Conservation (phyloP, 2,888 invertebrate species). For the Rhimphoctona megacephalus region DNA sequence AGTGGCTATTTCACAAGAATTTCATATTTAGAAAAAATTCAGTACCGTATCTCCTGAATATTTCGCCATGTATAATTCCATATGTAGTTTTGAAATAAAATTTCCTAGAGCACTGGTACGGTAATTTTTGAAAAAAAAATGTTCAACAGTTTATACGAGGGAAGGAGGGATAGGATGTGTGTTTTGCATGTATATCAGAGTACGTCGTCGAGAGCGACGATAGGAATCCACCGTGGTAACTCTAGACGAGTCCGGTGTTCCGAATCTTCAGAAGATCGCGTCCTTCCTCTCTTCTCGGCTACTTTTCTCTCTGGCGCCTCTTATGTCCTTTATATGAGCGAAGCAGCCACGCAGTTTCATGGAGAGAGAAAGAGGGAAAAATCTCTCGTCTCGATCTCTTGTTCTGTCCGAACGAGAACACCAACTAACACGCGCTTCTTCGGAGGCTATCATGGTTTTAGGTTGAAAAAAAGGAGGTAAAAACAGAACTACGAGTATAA, state of each 20-base stretch:
- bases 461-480: conserved; percentile 64
- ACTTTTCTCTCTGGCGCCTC: conserved; percentile 79
- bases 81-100: background rate
- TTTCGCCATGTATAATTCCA: background rate
- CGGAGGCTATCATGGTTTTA: conserved; percentile 56
- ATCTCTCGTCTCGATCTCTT: conserved; percentile 80
- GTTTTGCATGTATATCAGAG: conserved; percentile 52
- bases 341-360: conserved; percentile 67
- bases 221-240: conserved; percentile 77
- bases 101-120: background rate
- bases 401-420: conserved; percentile 73
- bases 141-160: background rate
- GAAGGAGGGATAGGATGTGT: conserved; percentile 35
- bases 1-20: background rate
- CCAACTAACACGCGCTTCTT: conserved; percentile 71
- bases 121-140: background rate
- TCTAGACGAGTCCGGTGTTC: conserved; percentile 77
- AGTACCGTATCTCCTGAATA: background rate
- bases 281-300: conserved; percentile 46
- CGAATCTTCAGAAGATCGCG: conserved; percentile 61
- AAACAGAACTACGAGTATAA: conserved; percentile 78
- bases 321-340: conserved; percentile 78
- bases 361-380: conserved; percentile 70
- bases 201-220: conserved; percentile 53
- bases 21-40: background rate